phyloP scores from a whole-genome alignment of 1,140 invertebrate genomes.

The Drosophila auraria region DNA sequence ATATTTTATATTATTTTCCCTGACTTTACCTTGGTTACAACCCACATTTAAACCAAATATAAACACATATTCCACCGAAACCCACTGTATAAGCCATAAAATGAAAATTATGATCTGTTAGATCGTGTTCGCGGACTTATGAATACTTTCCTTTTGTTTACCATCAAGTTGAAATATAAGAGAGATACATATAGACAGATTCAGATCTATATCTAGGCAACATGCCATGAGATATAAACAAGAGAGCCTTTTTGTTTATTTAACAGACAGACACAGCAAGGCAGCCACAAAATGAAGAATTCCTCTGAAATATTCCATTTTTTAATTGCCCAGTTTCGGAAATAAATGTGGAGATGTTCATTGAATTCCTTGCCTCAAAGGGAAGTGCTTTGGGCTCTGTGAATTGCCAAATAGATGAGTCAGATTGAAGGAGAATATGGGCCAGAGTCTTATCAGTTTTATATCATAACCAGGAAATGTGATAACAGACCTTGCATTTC shows the following conservation, averaged over 20 bases:
- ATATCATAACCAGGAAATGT: neutral
- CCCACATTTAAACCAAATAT: neutral
- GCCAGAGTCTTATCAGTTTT: neutral
- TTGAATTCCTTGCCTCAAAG: slow-evolving; percentile 7
- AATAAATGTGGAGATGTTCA: slow-evolving; percentile 1
- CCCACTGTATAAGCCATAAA: slow-evolving; percentile 35
- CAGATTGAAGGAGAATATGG: neutral
- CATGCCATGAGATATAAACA: slow-evolving; percentile 60
- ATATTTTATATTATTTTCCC: neutral
- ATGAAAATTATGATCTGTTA: slow-evolving; percentile 39
- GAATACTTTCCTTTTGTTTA: slow-evolving; percentile 67
- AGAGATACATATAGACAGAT: slow-evolving; percentile 28
- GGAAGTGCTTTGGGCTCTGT: neutral
- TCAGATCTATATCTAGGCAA: slow-evolving; percentile 30
- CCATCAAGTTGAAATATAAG: slow-evolving; percentile 27
- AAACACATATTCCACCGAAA: slow-evolving; percentile 14
- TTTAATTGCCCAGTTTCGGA: slow-evolving; percentile 18
- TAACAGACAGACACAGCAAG: neutral
- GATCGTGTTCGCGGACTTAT: slow-evolving; percentile 43
- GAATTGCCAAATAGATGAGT: slow-evolving; percentile 24
- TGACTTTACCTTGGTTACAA: neutral
- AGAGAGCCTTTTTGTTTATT: slow-evolving; percentile 63
- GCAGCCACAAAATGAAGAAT: slow-evolving; percentile 32
- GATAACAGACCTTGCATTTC: neutral
- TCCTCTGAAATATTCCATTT: slow-evolving; percentile 50